Conservation (phyloP, 2,888 invertebrate species). For the Napeogenes sylphis region DNA sequence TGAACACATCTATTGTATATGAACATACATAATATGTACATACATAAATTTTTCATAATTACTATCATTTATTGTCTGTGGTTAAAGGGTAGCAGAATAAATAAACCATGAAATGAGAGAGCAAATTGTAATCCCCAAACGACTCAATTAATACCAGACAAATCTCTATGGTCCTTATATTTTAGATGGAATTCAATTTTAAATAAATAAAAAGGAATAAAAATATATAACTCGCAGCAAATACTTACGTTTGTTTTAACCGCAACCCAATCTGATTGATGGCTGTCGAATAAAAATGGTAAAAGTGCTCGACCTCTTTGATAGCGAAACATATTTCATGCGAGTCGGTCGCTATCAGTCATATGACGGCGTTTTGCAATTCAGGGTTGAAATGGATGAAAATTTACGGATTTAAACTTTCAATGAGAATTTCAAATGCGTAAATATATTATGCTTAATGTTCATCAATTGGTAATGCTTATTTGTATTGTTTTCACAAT, state of each 20-base stretch:
- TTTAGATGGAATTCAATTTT: not conserved
- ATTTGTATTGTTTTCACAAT: not conserved
- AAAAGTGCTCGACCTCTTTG: conserved; percentile 42
- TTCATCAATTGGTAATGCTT: not conserved
- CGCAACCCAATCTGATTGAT: conserved; percentile 35
- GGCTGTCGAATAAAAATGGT: conserved; percentile 31
- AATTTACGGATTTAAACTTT: conserved; percentile 35
- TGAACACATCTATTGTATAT: too few species aligned
- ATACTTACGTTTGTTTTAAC: conserved; percentile 42
- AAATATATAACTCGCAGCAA: conserved; percentile 31
- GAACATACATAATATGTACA: too few species aligned
- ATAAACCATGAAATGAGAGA: too few species aligned
- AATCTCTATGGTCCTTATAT: too few species aligned
- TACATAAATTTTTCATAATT: too few species aligned
- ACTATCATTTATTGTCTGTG: too few species aligned
- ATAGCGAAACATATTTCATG: conserved; percentile 63
- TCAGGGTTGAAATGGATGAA: conserved; percentile 39
- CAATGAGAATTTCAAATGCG: conserved; percentile 32
- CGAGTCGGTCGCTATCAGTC: conserved; percentile 45
- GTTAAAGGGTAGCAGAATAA: too few species aligned
- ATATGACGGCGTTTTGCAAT: conserved; percentile 40
- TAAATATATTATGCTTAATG: conserved; percentile 2
- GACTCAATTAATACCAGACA: too few species aligned
- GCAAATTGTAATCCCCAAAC: too few species aligned
- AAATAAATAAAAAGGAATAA: not conserved